Conservation (phyloP, 2,113 vertebrate species). For the Sterrhoptilus dennistouni region DNA sequence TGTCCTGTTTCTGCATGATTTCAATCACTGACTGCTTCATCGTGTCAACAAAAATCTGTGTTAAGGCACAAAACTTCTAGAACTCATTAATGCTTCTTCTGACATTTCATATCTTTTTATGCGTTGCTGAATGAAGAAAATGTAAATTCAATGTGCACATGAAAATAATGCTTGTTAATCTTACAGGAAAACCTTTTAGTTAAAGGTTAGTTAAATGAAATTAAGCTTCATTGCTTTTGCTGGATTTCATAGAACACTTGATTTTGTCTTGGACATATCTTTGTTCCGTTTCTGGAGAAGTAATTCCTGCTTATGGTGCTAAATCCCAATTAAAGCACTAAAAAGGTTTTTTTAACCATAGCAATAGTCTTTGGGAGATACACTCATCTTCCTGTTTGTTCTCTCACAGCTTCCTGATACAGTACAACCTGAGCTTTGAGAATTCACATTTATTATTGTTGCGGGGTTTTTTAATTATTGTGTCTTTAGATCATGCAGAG, state of each 20-base stretch:
- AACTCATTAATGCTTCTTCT: not conserved
- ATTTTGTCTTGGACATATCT: not conserved
- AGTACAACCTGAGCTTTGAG: not conserved
- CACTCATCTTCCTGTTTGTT: not conserved
- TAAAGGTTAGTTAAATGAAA: not conserved
- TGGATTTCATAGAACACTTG: not conserved
- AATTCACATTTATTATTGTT: not conserved
- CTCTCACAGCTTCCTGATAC: not conserved
- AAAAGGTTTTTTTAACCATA: not conserved
- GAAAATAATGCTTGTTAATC: not conserved
- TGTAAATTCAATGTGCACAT: not conserved
- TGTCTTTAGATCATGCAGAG: not conserved
- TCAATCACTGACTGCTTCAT: not conserved
- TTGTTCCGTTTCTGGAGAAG: not conserved
- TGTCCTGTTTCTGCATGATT: not conserved
- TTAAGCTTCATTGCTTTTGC: not conserved
- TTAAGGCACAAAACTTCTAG: not conserved
- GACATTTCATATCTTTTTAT: not conserved
- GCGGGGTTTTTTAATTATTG: accelerated
- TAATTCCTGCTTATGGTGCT: not conserved
- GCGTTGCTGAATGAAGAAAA: not conserved
- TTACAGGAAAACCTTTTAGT: not conserved
- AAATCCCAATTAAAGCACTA: not conserved
- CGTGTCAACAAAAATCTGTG: accelerated
- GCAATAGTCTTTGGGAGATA: not conserved